phyloP scores from a whole-genome alignment of 2,888 invertebrate genomes.

The Napeogenes sylphis region DNA sequence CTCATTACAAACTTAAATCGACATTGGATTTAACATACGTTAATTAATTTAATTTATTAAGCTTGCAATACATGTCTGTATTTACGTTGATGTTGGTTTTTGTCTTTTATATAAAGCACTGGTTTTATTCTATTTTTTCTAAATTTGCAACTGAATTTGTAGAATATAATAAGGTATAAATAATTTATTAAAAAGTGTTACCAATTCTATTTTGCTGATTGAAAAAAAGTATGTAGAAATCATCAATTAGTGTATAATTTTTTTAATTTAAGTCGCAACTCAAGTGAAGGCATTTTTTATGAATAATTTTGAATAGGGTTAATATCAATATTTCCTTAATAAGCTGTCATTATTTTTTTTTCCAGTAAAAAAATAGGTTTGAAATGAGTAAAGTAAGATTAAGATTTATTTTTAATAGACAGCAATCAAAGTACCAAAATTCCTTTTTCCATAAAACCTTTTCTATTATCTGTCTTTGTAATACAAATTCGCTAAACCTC shows the following conservation, averaged over 20 bases:
- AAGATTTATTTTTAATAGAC: background rate
- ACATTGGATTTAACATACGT: conserved; percentile 20
- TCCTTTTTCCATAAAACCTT: conserved; percentile 1
- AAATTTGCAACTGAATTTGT: too few species aligned
- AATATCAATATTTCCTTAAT: conserved; percentile 2
- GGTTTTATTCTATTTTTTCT: too few species aligned
- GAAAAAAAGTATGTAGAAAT: too few species aligned
- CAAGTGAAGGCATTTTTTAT: too few species aligned
- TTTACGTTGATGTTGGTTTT: too few species aligned
- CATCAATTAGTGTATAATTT: too few species aligned
- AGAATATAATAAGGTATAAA: too few species aligned
- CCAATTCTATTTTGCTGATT: too few species aligned
- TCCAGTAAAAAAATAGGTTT: background rate
- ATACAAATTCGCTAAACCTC: background rate
- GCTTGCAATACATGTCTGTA: conserved; percentile 2
- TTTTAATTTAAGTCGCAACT: too few species aligned
- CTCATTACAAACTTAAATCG: conserved; percentile 52
- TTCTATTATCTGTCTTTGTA: conserved; percentile 6
- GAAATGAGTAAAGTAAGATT: background rate
- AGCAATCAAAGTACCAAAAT: background rate
- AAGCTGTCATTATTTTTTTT: conserved; percentile 5
- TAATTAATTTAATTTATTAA: conserved; percentile 18
- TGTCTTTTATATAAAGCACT: too few species aligned
- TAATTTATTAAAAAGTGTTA: too few species aligned
- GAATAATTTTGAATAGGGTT: too few species aligned